phyloP scores from a whole-genome alignment of 2,888 invertebrate species.

The Epinotia nisella region DNA sequence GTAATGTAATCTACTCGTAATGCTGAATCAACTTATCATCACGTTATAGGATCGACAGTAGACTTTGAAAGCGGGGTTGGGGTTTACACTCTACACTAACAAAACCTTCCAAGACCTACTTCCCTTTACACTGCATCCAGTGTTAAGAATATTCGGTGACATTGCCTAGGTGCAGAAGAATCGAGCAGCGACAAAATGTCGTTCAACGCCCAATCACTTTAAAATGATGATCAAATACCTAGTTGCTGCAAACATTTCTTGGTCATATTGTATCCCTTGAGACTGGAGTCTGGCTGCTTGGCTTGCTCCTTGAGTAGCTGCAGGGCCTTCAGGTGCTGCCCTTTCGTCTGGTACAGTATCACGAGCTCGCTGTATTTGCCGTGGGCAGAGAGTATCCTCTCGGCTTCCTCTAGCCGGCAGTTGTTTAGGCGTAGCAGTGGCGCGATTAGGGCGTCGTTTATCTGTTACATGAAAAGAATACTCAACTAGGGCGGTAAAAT shows the following conservation, averaged over 20 bases:
- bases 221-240: conserved; percentile 78
- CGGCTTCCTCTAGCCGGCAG: conserved; percentile 97
- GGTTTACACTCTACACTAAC: no score
- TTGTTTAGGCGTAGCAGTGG: conserved; percentile 95
- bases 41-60: no score
- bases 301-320: conserved; percentile 93
- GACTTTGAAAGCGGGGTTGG: no score
- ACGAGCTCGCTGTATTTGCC: conserved; percentile 97
- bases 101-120: no score
- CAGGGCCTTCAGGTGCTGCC: conserved; percentile 95
- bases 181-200: no score
- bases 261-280: conserved; percentile 92
- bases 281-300: conserved; percentile 89
- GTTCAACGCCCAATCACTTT: no score
- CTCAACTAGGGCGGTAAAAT: no score
- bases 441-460: conserved; percentile 97
- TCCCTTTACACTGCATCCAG: no score
- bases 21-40: no score
- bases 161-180: background rate
- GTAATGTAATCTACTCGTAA: no score
- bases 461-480: conserved; percentile 81
- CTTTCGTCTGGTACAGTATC: conserved; percentile 97
- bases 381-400: conserved; percentile 93
- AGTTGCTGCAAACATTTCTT: conserved; percentile 96
- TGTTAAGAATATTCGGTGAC: background rate